These are phyloP conservation scores for Stichodactyla mertensii DNA, from an alignment of 64 coral and sea anemone genomes.

Conservation along the genomic window DNA sequence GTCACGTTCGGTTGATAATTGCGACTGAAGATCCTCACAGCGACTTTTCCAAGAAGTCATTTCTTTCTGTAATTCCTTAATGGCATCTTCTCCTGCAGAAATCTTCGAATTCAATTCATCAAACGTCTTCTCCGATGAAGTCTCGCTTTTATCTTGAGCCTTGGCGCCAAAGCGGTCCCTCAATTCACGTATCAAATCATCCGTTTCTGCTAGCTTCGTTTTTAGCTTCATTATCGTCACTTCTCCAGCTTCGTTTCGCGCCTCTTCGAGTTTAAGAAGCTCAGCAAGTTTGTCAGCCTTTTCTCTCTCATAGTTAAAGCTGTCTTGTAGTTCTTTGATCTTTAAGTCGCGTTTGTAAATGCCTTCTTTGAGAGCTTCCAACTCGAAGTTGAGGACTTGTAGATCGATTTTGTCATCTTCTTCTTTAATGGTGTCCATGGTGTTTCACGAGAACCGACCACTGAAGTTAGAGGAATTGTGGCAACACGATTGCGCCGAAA, in stretches of 20 bases:
- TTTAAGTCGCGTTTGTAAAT: conserved; percentile 9
- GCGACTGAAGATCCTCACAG: conserved; percentile 2
- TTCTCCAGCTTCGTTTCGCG: not conserved
- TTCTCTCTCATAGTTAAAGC: conserved; percentile 22
- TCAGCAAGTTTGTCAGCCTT: not conserved
- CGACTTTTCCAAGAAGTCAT: not conserved
- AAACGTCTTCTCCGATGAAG: not conserved
- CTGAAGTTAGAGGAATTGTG: not conserved
- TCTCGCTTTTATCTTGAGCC: not conserved
- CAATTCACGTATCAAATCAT: conserved; percentile 7
- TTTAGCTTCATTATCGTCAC: not conserved
- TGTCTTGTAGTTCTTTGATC: conserved; percentile 2
- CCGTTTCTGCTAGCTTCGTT: not conserved
- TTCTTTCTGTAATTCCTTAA: not conserved
- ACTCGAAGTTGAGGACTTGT: not conserved
- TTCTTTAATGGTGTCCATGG: conserved; percentile 15
- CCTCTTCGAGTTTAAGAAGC: conserved; percentile 9
- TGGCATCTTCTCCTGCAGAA: not conserved
- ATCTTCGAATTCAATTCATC: not conserved
- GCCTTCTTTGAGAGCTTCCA: conserved; percentile 8
- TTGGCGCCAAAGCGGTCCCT: not conserved
- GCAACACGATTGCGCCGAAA: not conserved
- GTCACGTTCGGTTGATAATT: not conserved
- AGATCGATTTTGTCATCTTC: not conserved
- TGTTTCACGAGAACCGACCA: not conserved